A percentile compares a stretch with the other conserved stretches of the same genome.
Evolutionary conservation across 2,797 vertebrate genomes (phyloP).

Genomic region (Eulemur mongoz): DNA sequence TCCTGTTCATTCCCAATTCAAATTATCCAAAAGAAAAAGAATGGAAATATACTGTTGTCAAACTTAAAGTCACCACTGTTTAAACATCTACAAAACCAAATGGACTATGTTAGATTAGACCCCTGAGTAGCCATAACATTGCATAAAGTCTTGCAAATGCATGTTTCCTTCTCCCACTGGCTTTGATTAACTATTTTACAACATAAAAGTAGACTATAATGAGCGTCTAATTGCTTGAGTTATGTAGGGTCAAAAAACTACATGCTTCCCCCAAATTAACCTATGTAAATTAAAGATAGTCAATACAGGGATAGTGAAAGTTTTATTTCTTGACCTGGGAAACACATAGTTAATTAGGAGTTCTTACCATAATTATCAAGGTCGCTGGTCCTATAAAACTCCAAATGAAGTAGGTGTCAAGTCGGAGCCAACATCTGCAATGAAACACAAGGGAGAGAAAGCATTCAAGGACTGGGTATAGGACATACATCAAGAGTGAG

Average conservation of each 20-base stretch:
- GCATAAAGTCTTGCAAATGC: not conserved
- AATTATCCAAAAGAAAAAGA: not conserved
- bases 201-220: conserved; percentile 69
- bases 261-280: conserved; percentile 81
- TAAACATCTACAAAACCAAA: not conserved
- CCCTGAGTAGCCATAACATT: not conserved
- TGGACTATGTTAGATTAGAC: accelerated
- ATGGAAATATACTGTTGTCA: not conserved
- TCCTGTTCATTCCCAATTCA: not conserved
- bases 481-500: conserved; percentile 87
- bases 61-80: not conserved
- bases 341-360: conserved; percentile 92
- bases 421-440: conserved; percentile 98
- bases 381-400: conserved; percentile 99
- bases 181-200: conserved; percentile 76
- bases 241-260: conserved; percentile 80
- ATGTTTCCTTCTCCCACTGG: not conserved
- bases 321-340: conserved; percentile 88
- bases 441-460: conserved; percentile 84
- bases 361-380: conserved; percentile 99
- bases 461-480: conserved; percentile 85
- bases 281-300: conserved; percentile 81
- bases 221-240: conserved; percentile 81
- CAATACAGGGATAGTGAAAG: conserved; percentile 81
- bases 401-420: conserved; percentile 99